Base-by-base conservation (phyloP, 2,888 invertebrate species). In the Drepanosiphum platanoidis region DNA sequence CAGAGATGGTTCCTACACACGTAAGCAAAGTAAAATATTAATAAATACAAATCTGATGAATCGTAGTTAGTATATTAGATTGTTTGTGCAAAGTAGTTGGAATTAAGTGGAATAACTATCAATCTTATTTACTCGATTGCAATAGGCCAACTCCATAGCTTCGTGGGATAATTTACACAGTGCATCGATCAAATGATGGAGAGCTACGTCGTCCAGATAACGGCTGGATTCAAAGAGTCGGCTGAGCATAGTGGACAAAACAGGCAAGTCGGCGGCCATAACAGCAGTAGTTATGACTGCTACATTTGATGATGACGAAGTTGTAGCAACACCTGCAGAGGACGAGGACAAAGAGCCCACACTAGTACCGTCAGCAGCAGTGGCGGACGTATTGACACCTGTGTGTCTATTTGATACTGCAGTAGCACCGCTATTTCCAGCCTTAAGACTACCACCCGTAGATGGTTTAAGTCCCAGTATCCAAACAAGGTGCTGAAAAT, bases 181-280 rank as follows among this genome's bases (percentile, higher is more conserved):
- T 0, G 98, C 98, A 89, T 98, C 97, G 82, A 99, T 97, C 58
- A 99, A 92, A 90, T 98, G 97, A 90, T 98, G 97, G 7, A 99
- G 90, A 2, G 98, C 97, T 3, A 96, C 96, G 89, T 98, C 97
- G 90, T 97, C 96, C 87, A 98, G 91, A 90, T 95, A 94, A 90
- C 96, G 96, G 87, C 97, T 97, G 52, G 97, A 96, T 90, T 98
- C 98, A 89, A 98, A 98, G 8, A 98, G 92, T 87, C 96, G 93
- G 86, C 97, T 97, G 87, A 98, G 91, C 96, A 96, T 96, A 68
- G 95, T 94, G 7, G 96, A 96, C 32, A 98, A 91, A 86, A 93
- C 92, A 0, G 98, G 98, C 39, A 99, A 90, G 90, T 99, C 98
- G 0, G 97, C 96, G 0, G 97, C 96, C 95, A 98, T 96, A 70